A percentile compares a stretch with the other conserved stretches of the same genome.
phyloP scores from a whole-genome alignment of 2,113 vertebrate genomes.

The Martes martes region DNA sequence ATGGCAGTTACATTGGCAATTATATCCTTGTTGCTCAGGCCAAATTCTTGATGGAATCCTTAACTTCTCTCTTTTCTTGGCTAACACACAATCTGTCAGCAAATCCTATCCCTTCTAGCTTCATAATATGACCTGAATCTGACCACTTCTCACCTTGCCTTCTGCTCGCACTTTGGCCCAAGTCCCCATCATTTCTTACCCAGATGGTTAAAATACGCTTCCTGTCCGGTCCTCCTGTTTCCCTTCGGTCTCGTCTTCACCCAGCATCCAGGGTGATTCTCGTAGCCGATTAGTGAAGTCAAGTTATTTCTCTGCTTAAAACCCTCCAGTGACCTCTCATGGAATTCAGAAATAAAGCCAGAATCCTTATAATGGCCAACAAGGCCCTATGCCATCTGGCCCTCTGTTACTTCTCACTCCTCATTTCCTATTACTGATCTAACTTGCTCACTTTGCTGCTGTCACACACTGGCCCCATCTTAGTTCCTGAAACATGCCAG shows the following conservation, averaged over 20 bases:
- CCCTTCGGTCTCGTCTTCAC: background rate
- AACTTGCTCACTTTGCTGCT: background rate
- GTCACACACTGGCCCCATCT: background rate
- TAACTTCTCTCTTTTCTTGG: background rate
- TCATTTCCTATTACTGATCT: background rate
- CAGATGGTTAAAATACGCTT: background rate
- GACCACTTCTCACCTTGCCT: background rate
- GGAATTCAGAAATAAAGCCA: background rate
- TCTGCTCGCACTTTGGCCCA: background rate
- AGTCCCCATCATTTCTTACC: background rate
- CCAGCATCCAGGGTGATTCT: background rate
- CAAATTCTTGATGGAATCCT: background rate
- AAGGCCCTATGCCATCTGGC: background rate
- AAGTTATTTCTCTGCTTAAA: background rate
- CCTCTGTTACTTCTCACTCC: background rate
- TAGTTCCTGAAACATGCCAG: background rate
- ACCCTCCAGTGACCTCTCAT: background rate
- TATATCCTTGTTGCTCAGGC: background rate
- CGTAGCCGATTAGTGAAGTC: background rate
- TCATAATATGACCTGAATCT: background rate
- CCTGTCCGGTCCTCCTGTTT: background rate
- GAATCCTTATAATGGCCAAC: background rate
- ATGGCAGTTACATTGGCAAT: background rate
- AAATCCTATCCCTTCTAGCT: background rate
- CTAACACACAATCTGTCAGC: background rate